Evolutionary conservation across 1,140 invertebrate species (phyloP), one percentile per base, ranked within the genome.

Genomic region (Drosophila lacteicornis): DNA sequence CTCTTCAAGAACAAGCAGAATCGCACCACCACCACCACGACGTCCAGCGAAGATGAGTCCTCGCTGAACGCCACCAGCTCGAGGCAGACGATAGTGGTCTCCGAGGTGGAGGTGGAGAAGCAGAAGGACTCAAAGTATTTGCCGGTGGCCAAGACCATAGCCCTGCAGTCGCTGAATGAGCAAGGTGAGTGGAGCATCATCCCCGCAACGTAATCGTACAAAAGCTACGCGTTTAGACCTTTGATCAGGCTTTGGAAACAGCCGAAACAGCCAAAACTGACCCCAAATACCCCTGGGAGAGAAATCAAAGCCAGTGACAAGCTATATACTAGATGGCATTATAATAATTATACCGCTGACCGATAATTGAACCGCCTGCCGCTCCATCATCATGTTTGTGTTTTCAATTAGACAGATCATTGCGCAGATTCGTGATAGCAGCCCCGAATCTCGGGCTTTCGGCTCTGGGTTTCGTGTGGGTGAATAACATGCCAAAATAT

Each of bases 71-170:
- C 22, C 12, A 51, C 51, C 15, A 47, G n/a, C 3, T 65, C 59
- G 8, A 60, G 80, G 25, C 96, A 97, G 87, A 96, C 96, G 0
- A 96, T 97, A 73, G 95, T 97, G 0, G 94, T 97, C 8, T 96
- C 96, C 0, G 96, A 97, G 92, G 94, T 96, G 15, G 96, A 97
- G 92, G 94, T 96, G n/a, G 95, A 96, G 53, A 95, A 96, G 75
- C 96, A 96, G 95, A 94, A 96, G 84, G 94, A 94, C 33, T 94
- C 95, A 40, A 94, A 95, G 56, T 95, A 95, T 85, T 95, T 96
- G 75, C 95, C 95, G 76, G 95, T 96, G 90, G 95, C 95, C 5
- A 96, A 95, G 59, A 95, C 96, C 0, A 95, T 97, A 56, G 96
- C 96, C 4, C 96, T 96, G 62, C 94, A 95, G 77, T 95, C 96